Evolutionary conservation across 2,797 vertebrate genomes (phyloP).

Genomic region (Enteromius paludinosus): DNA sequence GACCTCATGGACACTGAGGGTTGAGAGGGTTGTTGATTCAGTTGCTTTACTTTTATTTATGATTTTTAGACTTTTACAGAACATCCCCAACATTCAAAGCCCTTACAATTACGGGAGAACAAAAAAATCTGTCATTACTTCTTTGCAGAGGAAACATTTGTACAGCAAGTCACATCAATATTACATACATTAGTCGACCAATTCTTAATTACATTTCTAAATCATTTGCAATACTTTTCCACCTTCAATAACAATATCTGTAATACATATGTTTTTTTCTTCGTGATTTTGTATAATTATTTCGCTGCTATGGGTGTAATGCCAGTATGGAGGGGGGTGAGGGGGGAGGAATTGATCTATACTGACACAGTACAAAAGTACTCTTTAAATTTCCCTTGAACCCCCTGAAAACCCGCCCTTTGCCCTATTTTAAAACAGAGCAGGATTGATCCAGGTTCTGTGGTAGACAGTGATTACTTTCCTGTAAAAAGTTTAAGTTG

Average conservation of each 20-base stretch:
- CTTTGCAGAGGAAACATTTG: no score
- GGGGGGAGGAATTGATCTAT: neutral
- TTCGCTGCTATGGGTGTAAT: neutral
- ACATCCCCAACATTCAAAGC: no score
- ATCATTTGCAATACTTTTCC: no score
- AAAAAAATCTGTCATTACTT: no score
- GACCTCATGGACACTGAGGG: neutral
- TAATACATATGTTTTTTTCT: no score
- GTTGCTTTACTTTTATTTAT: neutral
- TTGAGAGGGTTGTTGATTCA: neutral
- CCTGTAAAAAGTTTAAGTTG: slow-evolving; percentile 25
- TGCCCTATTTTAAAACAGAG: slow-evolving; percentile 33
- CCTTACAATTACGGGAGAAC: no score
- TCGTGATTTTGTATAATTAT: neutral
- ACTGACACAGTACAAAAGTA: slow-evolving; percentile 4
- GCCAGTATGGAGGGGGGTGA: no score
- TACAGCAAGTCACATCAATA: no score
- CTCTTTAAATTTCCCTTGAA: neutral
- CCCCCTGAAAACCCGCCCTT: slow-evolving; percentile 31
- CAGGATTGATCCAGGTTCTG: slow-evolving; percentile 32
- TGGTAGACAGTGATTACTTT: slow-evolving; percentile 40
- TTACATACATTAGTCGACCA: no score
- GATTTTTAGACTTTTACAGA: no score
- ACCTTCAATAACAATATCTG: no score
- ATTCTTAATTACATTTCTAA: no score